phyloP scores from a whole-genome alignment of 2,888 invertebrate genomes.

The Lepidocyrtinus sp. region DNA sequence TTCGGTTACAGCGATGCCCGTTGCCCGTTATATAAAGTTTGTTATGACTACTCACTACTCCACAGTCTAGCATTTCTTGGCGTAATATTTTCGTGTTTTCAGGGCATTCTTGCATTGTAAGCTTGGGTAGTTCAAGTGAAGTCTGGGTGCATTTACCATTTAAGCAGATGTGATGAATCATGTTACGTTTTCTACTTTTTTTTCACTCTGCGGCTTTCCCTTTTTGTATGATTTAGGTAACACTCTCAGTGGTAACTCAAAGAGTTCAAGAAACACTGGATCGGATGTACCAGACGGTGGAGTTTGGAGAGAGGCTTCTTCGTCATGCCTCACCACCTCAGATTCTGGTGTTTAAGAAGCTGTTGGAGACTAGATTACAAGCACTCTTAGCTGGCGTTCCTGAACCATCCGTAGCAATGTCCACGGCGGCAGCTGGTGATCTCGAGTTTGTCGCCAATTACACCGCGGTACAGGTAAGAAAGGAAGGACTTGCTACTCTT shows the following conservation, averaged over 20 bases:
- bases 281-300: conserved; percentile 90
- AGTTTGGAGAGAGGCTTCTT: conserved; percentile 92
- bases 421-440: conserved; percentile 85
- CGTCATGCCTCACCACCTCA: conserved; percentile 92
- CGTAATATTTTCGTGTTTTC: no score
- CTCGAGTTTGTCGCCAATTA: conserved; percentile 97
- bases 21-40: no score
- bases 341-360: conserved; percentile 92
- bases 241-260: conserved; percentile 88
- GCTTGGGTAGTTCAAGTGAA: no score
- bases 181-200: background rate
- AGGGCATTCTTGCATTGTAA: no score
- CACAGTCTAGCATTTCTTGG: no score
- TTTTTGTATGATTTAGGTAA: conserved; percentile 72
- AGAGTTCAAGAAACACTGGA: conserved; percentile 95
- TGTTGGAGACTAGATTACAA: conserved; percentile 92
- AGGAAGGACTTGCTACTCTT: background rate
- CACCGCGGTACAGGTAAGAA: conserved; percentile 87
- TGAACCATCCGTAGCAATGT: conserved; percentile 78
- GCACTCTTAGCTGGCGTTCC: conserved; percentile 85
- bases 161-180: background rate
- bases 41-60: no score
- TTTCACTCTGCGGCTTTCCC: conserved; percentile 64
- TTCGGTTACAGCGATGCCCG: no score
- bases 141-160: no score